Evolutionary conservation across 2,888 invertebrate species (phyloP).

Genomic region (Apamea epomidion): DNA sequence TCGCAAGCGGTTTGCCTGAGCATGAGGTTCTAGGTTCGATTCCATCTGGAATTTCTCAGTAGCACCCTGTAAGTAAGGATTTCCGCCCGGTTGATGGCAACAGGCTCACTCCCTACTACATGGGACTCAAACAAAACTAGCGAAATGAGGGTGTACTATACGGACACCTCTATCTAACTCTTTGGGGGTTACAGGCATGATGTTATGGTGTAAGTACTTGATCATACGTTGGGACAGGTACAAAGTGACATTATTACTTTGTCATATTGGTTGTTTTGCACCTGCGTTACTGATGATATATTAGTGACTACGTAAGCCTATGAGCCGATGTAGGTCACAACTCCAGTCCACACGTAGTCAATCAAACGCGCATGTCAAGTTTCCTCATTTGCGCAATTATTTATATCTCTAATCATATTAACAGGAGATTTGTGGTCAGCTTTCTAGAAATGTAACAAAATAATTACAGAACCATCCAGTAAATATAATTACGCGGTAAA

Average conservation of each 20-base stretch:
- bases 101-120: too few relatives aligned
- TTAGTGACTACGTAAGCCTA: not conserved
- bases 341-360: not conserved
- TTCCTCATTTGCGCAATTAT: not conserved
- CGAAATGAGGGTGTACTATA: not conserved
- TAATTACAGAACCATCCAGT: not conserved
- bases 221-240: not conserved
- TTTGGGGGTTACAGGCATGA: not conserved
- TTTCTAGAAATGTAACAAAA: not conserved
- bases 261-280: not conserved
- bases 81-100: too few relatives aligned
- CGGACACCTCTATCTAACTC: not conserved
- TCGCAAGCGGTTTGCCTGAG: too few relatives aligned
- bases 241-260: conserved; percentile 11
- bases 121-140: not conserved
- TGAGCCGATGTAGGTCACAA: conserved; percentile 18
- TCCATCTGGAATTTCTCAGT: too few relatives aligned
- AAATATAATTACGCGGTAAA: conserved; percentile 30
- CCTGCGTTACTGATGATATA: conserved; percentile 9
- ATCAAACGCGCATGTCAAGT: conserved; percentile 21
- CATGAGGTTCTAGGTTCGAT: too few relatives aligned
- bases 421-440: not conserved
- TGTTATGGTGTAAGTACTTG: not conserved
- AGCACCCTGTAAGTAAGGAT: too few relatives aligned
- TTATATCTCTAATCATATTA: conserved; percentile 1